A percentile compares a stretch with the other conserved stretches of the same genome.
Evolutionary conservation across 2,888 invertebrate genomes (phyloP).

Genomic region (Pterostichus niger): DNA sequence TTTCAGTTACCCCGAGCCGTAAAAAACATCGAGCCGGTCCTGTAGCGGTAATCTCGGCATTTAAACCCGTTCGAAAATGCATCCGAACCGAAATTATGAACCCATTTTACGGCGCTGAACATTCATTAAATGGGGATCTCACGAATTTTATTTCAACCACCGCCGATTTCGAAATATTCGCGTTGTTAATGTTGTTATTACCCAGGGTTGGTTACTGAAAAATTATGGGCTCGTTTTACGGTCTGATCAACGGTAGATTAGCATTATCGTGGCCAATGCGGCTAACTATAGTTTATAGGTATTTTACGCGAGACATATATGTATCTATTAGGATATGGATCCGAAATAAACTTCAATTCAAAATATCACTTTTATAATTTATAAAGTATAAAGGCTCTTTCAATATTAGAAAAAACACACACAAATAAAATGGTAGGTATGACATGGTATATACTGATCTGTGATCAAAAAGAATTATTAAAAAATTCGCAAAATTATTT

Average conservation of each 20-base stretch:
- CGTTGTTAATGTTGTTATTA: constrained; percentile 43
- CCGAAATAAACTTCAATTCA: too few species aligned
- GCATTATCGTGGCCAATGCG: constrained; percentile 33
- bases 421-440: too few species aligned
- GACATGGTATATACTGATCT: too few species aligned
- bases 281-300: not conserved
- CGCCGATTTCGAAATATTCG: constrained; percentile 50
- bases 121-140: constrained; percentile 55
- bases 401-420: too few species aligned
- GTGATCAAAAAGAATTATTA: too few species aligned
- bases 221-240: constrained; percentile 44
- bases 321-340: constrained; percentile 2
- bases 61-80: constrained; percentile 59
- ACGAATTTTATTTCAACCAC: constrained; percentile 50
- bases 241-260: constrained; percentile 41
- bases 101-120: constrained; percentile 49
- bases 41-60: constrained; percentile 52
- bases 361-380: too few species aligned
- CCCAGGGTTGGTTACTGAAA: constrained; percentile 42
- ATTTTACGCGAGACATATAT: not conserved
- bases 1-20: constrained; percentile 21
- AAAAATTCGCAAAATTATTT: too few species aligned
- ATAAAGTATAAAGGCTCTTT: too few species aligned
- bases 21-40: constrained; percentile 32
- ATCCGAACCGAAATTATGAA: constrained; percentile 56